Evolutionary conservation across 2,797 vertebrate genomes (phyloP).

Genomic region (Benthosema pterotum): DNA sequence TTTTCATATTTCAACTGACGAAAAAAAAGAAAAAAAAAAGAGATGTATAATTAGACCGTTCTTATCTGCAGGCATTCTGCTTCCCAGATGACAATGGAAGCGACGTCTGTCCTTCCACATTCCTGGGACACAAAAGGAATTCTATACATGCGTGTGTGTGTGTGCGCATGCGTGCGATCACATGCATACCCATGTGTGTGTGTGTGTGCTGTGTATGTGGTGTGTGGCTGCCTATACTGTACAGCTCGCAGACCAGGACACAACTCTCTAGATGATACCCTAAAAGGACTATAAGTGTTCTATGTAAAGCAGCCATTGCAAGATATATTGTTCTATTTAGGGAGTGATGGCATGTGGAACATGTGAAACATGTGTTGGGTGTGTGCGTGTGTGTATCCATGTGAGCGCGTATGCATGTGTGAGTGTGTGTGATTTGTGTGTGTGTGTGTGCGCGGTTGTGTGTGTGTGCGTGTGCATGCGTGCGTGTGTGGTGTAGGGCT

Average conservation of each 20-base stretch:
- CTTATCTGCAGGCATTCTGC: constrained; percentile 73
- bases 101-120: constrained; percentile 52
- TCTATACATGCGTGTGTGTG: constrained; percentile 33
- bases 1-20: constrained; percentile 73
- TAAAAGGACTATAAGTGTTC: constrained; percentile 33
- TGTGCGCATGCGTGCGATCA: constrained; percentile 23
- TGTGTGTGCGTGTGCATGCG: constrained; percentile 1
- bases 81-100: constrained; percentile 72
- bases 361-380: constrained; percentile 60
- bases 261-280: constrained; percentile 31
- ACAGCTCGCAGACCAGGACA: constrained; percentile 15
- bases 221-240: not conserved
- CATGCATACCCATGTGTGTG: too few relatives aligned
- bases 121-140: constrained; percentile 58
- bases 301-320: constrained; percentile 38
- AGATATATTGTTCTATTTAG: constrained; percentile 48
- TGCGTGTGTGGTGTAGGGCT: constrained; percentile 52
- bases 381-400: not conserved
- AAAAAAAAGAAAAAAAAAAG: constrained; percentile 70
- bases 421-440: not conserved
- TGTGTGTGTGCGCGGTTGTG: not conserved
- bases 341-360: constrained; percentile 53
- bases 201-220: not conserved
- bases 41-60: constrained; percentile 72
- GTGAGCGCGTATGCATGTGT: not conserved